Evolutionary conservation across 2,113 vertebrate species (phyloP).

Genomic region (Atrichornis clamosus): DNA sequence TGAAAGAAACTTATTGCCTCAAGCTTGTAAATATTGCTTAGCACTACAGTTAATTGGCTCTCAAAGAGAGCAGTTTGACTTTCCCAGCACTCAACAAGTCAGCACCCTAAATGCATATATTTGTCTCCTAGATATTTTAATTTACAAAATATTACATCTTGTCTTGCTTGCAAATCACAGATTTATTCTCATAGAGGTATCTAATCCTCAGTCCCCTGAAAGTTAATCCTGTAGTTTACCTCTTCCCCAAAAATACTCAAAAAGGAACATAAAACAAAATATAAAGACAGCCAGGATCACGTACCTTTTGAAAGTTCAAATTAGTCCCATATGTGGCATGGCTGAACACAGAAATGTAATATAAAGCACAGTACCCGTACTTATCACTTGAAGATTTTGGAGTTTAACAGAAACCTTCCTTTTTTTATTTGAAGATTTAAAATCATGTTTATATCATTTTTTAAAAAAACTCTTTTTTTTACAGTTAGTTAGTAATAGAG

Average conservation of each 20-base stretch:
- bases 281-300: constrained; percentile 38
- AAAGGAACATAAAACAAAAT: constrained; percentile 51
- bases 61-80: constrained; percentile 7
- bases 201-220: constrained; percentile 46
- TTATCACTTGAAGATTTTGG: not conserved
- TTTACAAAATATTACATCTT: constrained; percentile 25
- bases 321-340: constrained; percentile 59
- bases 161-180: constrained; percentile 29
- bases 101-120: not conserved
- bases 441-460: not conserved
- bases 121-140: constrained; percentile 15
- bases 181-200: constrained; percentile 40
- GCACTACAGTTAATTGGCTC: not conserved
- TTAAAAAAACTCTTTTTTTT: not conserved
- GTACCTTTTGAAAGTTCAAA: constrained; percentile 52
- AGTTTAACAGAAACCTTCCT: not conserved
- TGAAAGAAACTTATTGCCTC: not conserved
- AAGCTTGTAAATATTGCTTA: not conserved
- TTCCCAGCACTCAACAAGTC: constrained; percentile 33
- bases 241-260: constrained; percentile 30
- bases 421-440: not conserved
- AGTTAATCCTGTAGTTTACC: constrained; percentile 39
- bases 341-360: constrained; percentile 30
- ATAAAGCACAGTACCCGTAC: not conserved
- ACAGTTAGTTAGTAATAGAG: not conserved